Percentiles rank a stretch among this genome's conserved stretches.
Conservation (phyloP, 2,888 invertebrate species). For the Xanthia icteritia region DNA sequence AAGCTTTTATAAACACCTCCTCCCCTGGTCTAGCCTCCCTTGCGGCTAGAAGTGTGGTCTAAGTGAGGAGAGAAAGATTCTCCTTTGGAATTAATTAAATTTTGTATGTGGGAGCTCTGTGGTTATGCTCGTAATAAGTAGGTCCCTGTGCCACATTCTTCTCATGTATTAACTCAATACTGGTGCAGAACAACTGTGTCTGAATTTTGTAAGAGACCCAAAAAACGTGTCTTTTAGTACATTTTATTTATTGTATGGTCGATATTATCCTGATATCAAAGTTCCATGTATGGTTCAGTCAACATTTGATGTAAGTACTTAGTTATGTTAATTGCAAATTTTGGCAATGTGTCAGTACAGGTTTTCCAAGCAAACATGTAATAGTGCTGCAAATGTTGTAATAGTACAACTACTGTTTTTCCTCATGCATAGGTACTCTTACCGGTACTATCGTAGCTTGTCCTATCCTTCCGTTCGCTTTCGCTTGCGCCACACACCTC, state of each 20-base stretch:
- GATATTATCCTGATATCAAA: neutral
- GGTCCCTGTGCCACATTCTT: neutral
- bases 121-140: neutral
- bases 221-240: neutral
- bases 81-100: slow-evolving; percentile 20
- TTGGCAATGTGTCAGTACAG: neutral
- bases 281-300: neutral
- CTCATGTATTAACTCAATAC: neutral
- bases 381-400: neutral
- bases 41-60: slow-evolving; percentile 52
- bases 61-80: slow-evolving; percentile 28
- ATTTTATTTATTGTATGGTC: neutral
- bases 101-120: neutral
- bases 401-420: neutral
- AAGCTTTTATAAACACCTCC: slow-evolving; percentile 73
- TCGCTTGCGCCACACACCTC: slow-evolving; percentile 39
- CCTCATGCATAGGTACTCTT: neutral
- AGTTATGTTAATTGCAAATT: neutral
- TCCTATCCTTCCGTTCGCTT: neutral
- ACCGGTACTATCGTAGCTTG: neutral
- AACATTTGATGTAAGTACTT: too few relatives aligned
- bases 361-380: neutral
- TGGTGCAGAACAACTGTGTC: too few relatives aligned
- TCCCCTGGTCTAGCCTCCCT: slow-evolving; percentile 57
- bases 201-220: neutral